Evolutionary conservation across 2,113 vertebrate genomes (phyloP), one percentile per base, ranked within the genome.

Genomic region (Marmota monax): DNA sequence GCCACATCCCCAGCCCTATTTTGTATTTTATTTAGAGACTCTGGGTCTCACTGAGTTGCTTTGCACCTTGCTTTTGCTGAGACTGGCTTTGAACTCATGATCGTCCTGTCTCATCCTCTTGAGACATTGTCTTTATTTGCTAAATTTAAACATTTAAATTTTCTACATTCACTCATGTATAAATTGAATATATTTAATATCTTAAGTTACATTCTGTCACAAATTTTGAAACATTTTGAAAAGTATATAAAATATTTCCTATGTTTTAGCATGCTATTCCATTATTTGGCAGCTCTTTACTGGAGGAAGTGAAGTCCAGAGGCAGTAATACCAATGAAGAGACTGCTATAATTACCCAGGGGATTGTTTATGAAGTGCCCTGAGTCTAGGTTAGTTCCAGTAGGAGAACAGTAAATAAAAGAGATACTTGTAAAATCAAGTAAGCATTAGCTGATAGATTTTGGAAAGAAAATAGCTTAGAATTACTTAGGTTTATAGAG

Each of bases 151-250:
- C 34, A 73, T 79, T 93, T 83, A 86, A 70, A 45, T 61, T 84
- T 78, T 74, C 8, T 78, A 63, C 42, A 78, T 5, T 65, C 8
- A 83, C 8, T 63, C n/a, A 32, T 76, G n/a, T 32, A 67, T 89
- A 86, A 82, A 42, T 96, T 95, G 67, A 76, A 65, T 77, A 42
- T 87, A 37, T 37, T 93, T 88, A 74, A 67, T 90, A 29, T 89
- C 45, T 86, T 84, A 91, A 74, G 67, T 92, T 74, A 17, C 80
- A 69, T 86, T 86, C 29, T 93, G 5, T 93, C 76, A 70, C 45
- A 63, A 39, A 48, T 51, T 34, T 79, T 95, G n/a, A 88, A 85
- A 34, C 14, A 11, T 95, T 88, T 94, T 79, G 23, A 88, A 42
- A 65, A 34, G 12, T 25, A 2, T 18, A 42, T 42, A 42, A 29